Percentiles rank a stretch among this genome's conserved stretches.
Evolutionary conservation across 1,140 invertebrate species (phyloP).

Genomic region (Antheraea pernyi): DNA sequence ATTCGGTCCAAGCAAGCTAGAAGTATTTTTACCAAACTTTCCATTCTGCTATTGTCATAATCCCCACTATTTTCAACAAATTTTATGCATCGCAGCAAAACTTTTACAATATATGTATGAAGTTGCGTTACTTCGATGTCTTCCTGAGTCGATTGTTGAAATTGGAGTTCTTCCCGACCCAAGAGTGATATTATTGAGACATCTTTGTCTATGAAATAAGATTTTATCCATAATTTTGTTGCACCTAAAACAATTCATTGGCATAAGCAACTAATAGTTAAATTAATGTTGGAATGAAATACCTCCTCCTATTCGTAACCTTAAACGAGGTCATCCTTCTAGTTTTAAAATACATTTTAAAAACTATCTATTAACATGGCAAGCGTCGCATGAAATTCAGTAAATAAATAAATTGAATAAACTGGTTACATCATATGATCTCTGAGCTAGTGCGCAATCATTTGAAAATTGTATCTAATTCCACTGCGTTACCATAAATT

Average conservation of each 20-base stretch:
- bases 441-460: no score
- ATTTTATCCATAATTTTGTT: constrained; percentile 53
- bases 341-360: no score
- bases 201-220: constrained; percentile 57
- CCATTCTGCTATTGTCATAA: constrained; percentile 49
- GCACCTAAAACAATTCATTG: constrained; percentile 24
- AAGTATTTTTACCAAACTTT: constrained; percentile 64
- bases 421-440: no score
- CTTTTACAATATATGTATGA: constrained; percentile 60
- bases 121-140: constrained; percentile 58
- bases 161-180: constrained; percentile 50
- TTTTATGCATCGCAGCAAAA: constrained; percentile 49
- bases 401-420: no score
- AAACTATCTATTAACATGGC: no score
- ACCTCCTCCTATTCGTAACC: no score
- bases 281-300: no score
- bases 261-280: not conserved
- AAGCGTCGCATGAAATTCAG: no score
- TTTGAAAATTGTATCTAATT: no score
- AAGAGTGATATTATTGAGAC: constrained; percentile 51
- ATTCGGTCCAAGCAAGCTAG: constrained; percentile 60
- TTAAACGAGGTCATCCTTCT: no score
- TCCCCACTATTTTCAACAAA: constrained; percentile 41
- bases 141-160: constrained; percentile 54
- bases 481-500: no score